These are phyloP conservation scores for Eurytoma californica DNA, from an alignment of 2,888 invertebrate genomes.

Conservation along the genomic window DNA sequence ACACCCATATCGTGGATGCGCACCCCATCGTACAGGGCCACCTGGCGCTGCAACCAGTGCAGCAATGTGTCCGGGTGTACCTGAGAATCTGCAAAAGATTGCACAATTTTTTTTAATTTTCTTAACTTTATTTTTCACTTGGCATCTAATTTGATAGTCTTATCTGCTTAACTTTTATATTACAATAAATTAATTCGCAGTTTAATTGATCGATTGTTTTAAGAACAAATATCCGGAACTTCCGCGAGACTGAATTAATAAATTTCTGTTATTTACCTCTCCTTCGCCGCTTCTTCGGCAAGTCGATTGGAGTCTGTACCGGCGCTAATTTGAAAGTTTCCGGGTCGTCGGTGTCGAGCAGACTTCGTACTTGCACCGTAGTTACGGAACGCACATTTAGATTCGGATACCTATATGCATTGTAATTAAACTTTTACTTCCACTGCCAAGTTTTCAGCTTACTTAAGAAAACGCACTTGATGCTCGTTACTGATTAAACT, in stretches of 20 bases:
- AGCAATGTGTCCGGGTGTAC: slow-evolving; percentile 86
- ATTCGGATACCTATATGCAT: slow-evolving; percentile 81
- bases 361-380: slow-evolving; percentile 84
- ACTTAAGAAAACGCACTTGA: neutral
- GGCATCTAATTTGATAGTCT: too few species aligned
- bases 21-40: slow-evolving; percentile 80
- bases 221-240: neutral
- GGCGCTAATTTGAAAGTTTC: slow-evolving; percentile 78
- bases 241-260: too few species aligned
- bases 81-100: slow-evolving; percentile 78
- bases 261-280: slow-evolving; percentile 74
- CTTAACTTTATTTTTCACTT: neutral
- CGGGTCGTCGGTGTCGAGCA: slow-evolving; percentile 85
- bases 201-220: neutral
- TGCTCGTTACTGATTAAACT: neutral
- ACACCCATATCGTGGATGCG: slow-evolving; percentile 81
- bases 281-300: slow-evolving; percentile 82
- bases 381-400: slow-evolving; percentile 85
- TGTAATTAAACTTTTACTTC: slow-evolving; percentile 6
- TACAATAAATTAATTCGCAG: neutral
- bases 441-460: neutral
- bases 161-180: neutral
- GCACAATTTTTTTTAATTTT: too few species aligned
- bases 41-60: slow-evolving; percentile 86
- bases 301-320: slow-evolving; percentile 75